Base-by-base conservation (phyloP, 2,113 vertebrate genomes). In the Bubo bubo region DNA sequence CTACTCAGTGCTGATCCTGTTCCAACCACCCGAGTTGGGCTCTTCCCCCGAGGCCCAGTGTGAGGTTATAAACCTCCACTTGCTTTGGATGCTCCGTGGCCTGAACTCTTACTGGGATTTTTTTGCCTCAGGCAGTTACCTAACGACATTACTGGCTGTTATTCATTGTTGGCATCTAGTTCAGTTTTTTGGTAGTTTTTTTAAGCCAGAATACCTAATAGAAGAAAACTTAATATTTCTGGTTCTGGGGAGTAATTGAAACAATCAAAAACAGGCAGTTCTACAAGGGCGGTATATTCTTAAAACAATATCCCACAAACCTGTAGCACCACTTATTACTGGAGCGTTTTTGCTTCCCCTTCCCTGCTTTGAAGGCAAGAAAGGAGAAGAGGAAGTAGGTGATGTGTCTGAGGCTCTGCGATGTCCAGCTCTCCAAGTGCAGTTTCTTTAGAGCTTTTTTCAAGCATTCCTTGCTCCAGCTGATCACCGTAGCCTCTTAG, bases 401-500 rank as follows among this genome's bases (percentile, higher is more conserved):
- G 60, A n/a, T 79, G 45, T 62, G 21, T 62, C 24, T 37, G 55
- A 35, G 66, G 66, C 52, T 84, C 47, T 75, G 84, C 67, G 73
- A 2, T 85, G 53, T 52, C 91, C 34, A 62, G 6, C 63, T 77
- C 37, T 50, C 43, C 4, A 19, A 34, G 10, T 20, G 17, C 37
- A 24, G 39, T 22, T 83, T 22, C 50, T 50, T 43, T 10, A 16
- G 53, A 34, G 45, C 17, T 73, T 59, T 47, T 35, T 52, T 14
- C 21, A n/a, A 75, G 66, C 3, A 1, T 37, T 49, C 15, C 14
- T 49, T 60, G 20, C 24, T 56, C 12, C 18, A 8, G 12, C 16
- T 60, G 68, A 10, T 55, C 2, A 0, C n/a, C 0, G 3, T 16
- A 24, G 41, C 49, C 55, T 30, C 22, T 60, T 28, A 6, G 0